Evolutionary conservation across 2,888 invertebrate genomes (phyloP), one percentile per base, ranked within the genome.

Genomic region (Myathropa florea): DNA sequence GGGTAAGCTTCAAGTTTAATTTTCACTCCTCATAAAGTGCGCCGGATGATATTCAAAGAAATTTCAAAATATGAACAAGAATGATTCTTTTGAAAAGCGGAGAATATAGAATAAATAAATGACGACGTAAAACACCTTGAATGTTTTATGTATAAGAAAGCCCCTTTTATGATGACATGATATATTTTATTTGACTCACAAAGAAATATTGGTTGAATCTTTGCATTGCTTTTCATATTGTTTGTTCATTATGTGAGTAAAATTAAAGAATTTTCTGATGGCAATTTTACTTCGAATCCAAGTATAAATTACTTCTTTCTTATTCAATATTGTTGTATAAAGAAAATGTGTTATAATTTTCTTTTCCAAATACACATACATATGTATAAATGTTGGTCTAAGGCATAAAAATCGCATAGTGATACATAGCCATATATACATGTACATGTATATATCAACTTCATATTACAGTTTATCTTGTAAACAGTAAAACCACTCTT

Each of bases 81-180:
- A n/a, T n/a, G n/a, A 4, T 28, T 4, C 28, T 28, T 28, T 30
- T 59, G 30, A n/a, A 33, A 61, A 70, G 53, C 36, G 18, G n/a
- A n/a, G n/a, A n/a, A n/a, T n/a, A n/a, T n/a, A 64, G 55, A 60
- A 71, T 33, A 70, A 36, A 18, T 57, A 67, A n/a, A 65, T n/a
- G 63, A 68, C 53, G 68, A 57, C 59, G 57, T 59, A 46, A 76
- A 82, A 71, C 77, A 76, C 77, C 76, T 82, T 76, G 82, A 53
- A 82, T n/a, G n/a, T 82, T 65, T 82, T 82, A 70, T 76, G 71
- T 82, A 76, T 76, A 82, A 65, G 59, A 71, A 24, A 75, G 68
- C 36, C 36, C 75, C 59, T 80, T 65, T 76, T 26, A 59, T 73
- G 68, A 71, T 76, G 70, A 76, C 70, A 76, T 70, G 76, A 71